Conservation (phyloP, 2,888 invertebrate genomes). For the Microchrysa polita region DNA sequence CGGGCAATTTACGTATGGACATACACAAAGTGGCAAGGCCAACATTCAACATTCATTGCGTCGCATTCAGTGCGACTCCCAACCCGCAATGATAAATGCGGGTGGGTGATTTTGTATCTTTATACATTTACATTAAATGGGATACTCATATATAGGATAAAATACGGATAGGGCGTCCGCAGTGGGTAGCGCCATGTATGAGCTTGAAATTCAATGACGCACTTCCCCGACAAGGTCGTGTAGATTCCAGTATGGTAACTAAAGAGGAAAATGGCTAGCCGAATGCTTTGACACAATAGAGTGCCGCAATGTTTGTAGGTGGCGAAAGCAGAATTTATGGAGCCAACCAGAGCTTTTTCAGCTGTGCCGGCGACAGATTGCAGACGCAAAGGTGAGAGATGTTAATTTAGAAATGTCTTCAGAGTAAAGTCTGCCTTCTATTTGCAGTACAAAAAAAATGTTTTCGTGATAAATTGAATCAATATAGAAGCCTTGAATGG, state of each 20-base stretch:
- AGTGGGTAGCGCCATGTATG: neutral
- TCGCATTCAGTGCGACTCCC: neutral
- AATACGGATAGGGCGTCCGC: neutral
- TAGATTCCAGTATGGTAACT: neutral
- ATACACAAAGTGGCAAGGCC: too few relatives aligned
- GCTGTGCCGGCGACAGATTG: neutral
- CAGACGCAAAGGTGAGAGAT: neutral
- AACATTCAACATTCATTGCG: neutral
- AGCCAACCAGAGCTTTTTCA: neutral
- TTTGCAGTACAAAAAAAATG: conserved; percentile 10
- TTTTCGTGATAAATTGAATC: conserved; percentile 24
- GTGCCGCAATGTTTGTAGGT: neutral
- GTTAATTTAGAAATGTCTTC: neutral
- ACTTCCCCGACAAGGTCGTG: neutral
- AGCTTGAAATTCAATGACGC: conserved; percentile 8
- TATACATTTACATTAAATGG: too few relatives aligned
- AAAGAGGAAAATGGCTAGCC: neutral
- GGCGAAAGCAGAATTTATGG: neutral
- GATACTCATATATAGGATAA: too few relatives aligned
- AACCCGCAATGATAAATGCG: neutral
- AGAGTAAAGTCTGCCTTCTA: neutral
- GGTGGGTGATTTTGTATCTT: neutral
- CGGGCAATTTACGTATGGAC: too few relatives aligned
- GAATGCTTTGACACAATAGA: neutral
- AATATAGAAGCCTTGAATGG: neutral